Evolutionary conservation across 2,113 vertebrate species (phyloP).

Genomic region (Laterallus jamaicensis): DNA sequence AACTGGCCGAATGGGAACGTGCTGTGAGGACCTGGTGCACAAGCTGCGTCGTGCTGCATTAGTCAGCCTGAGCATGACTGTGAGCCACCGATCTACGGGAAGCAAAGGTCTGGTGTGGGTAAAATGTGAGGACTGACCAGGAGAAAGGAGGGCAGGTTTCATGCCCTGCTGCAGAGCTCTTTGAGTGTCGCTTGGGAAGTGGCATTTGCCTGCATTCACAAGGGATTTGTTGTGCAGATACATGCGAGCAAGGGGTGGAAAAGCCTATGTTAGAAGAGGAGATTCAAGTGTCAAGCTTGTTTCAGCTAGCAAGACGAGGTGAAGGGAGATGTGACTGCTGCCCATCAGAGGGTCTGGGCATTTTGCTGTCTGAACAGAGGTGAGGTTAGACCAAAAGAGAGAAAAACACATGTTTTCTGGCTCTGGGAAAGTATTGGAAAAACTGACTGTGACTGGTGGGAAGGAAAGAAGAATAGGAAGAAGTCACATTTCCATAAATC

Average conservation of each 20-base stretch:
- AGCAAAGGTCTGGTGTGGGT: accelerated
- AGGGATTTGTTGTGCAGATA: neutral
- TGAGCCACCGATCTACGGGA: accelerated
- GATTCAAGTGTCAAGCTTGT: neutral
- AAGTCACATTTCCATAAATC: neutral
- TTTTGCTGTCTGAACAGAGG: neutral
- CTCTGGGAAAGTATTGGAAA: neutral
- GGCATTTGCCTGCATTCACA: neutral
- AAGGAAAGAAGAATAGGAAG: neutral
- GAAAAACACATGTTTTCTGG: neutral
- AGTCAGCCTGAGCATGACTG: neutral
- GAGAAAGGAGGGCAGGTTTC: neutral
- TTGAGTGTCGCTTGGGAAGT: neutral
- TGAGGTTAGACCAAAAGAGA: neutral
- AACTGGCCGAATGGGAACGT: neutral
- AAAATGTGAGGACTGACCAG: neutral
- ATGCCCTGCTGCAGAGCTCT: neutral
- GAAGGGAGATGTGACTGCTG: neutral
- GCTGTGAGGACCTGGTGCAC: neutral
- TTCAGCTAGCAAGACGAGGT: neutral
- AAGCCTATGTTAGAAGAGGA: neutral
- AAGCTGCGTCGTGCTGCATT: neutral
- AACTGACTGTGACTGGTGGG: neutral
- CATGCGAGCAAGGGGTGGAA: neutral
- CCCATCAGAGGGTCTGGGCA: neutral